These are phyloP conservation scores for Limulus polyphemus DNA, from an alignment of 2,888 invertebrate species.

Conservation along the genomic window DNA sequence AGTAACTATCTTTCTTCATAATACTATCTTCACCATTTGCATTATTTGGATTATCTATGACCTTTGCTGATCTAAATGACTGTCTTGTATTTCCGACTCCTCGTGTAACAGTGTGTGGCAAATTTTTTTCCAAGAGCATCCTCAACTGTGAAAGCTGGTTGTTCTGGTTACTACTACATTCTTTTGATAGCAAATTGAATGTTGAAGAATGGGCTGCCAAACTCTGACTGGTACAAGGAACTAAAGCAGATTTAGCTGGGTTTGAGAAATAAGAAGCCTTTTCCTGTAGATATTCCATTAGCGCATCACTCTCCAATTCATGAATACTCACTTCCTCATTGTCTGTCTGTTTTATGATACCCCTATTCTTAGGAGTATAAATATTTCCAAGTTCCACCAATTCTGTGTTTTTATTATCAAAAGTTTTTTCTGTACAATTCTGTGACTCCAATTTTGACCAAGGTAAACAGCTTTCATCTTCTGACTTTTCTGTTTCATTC, in stretches of 20 bases:
- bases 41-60: not conserved
- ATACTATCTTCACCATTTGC: not conserved
- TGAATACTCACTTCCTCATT: slow-evolving; percentile 24
- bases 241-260: not conserved
- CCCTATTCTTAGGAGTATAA: no score
- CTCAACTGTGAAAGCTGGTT: slow-evolving; percentile 55
- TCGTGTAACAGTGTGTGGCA: slow-evolving; percentile 33
- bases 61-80: not conserved
- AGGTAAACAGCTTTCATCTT: no score
- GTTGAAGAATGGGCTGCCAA: no score
- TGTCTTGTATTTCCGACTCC: not conserved
- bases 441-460: no score
- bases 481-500: no score
- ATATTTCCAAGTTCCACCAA: no score
- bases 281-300: slow-evolving; percentile 47
- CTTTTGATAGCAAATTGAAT: not conserved
- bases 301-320: slow-evolving; percentile 44
- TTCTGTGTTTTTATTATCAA: no score
- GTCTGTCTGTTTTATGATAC: no score
- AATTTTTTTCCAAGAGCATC: slow-evolving; percentile 54
- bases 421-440: no score
- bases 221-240: not conserved
- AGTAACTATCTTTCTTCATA: not conserved
- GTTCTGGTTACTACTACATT: not conserved
- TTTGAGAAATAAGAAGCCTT: not conserved